Base-by-base conservation (phyloP, 1,140 invertebrate species). In the Pseudomyrmex concolor region DNA sequence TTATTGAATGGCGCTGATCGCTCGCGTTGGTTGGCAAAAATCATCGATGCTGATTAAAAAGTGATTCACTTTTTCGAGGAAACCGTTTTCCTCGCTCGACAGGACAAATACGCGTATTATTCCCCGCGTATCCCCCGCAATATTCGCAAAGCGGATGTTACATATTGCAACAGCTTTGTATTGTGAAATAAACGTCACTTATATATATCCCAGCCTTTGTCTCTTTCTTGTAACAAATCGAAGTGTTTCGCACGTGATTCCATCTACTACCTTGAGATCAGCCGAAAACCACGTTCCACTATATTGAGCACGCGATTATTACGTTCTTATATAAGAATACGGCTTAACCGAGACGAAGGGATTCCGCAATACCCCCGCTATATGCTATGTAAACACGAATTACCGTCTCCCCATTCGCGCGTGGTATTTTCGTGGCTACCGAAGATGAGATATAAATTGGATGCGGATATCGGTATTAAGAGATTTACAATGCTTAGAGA, bases 271-370 rank as follows among this genome's bases (percentile, higher is more conserved):
- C 86, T 87, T 87, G 86, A 87, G 86, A 87, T 87, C 86, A 87
- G 70, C 55, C 64, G 60, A 73, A 77, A 85, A 83, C 86, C 86
- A 85, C 87, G 86, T 88, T 88, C 84, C 77, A 80, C 82, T 68
- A 22, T 85, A 88, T 88, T 74, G 83, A 78, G 76, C 57, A 77
- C 86, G 84, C 77, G 87, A 88, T 88, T 88, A 88, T 86, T 84
- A 51, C 67, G 71, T 72, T 43, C 62, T 76, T 63, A 72, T 76
- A 73, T 85, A 88, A 81, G 70, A 67, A 82, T 77, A 57, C 74
- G 68, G 87, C 81, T 85, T 76, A 88, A 85, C 84, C 68, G 60
- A 83, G 84, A 57, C 76, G 73, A 73, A 76, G 77, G 83, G 86
- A 77, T 76, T 87, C 19, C n/a, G 48, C 82, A 87, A 87, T 87